phyloP scores from a whole-genome alignment of 64 coral and sea anemone genomes.

The Stichodactyla mertensii region DNA sequence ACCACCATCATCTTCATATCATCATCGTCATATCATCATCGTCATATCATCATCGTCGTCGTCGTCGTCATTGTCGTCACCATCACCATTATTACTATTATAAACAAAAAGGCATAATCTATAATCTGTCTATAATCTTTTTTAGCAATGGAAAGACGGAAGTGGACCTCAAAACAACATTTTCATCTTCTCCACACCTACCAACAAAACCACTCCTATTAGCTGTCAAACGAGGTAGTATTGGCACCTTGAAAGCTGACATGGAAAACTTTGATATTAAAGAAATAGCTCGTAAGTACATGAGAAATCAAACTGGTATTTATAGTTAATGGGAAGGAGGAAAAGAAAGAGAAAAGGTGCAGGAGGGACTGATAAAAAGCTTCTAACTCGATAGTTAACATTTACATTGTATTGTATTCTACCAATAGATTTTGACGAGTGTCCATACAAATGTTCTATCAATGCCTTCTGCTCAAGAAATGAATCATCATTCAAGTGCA shows the following conservation, averaged over 20 bases:
- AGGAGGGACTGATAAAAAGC: too few species aligned
- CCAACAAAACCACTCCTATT: constrained; percentile 58
- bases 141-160: constrained; percentile 61
- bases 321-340: neutral
- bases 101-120: too few species aligned
- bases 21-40: too few species aligned
- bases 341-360: too few species aligned
- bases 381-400: too few species aligned
- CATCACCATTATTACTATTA: too few species aligned
- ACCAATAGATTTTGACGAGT: constrained; percentile 55
- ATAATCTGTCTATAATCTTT: too few species aligned
- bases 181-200: constrained; percentile 40
- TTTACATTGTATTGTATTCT: neutral
- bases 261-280: constrained; percentile 59
- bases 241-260: constrained; percentile 44
- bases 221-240: constrained; percentile 61
- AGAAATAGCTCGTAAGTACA: constrained; percentile 64
- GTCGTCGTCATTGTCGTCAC: too few species aligned
- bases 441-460: constrained; percentile 59
- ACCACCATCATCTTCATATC: too few species aligned
- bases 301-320: too few species aligned
- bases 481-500: constrained; percentile 64
- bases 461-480: constrained; percentile 67
- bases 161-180: constrained; percentile 67
- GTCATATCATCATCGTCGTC: too few species aligned